phyloP scores from a whole-genome alignment of 2,113 vertebrate genomes.

The Anhinga rufa region DNA sequence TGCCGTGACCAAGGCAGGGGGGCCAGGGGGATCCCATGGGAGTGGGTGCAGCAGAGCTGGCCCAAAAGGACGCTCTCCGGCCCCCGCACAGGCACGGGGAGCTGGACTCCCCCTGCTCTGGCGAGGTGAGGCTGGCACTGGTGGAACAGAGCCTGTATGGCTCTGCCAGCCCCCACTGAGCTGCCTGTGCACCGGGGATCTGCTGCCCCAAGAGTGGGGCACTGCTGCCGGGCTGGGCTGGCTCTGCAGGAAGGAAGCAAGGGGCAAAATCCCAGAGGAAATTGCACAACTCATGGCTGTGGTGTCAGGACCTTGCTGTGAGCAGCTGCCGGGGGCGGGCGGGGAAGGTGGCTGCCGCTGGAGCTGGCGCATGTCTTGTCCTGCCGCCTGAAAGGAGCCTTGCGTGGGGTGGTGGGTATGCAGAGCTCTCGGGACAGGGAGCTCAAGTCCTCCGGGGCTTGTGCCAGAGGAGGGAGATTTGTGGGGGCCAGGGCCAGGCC shows the following conservation, averaged over 20 bases:
- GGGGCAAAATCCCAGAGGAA: conserved; percentile 36
- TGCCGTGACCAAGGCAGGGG: accelerated
- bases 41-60: no score
- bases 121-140: background rate
- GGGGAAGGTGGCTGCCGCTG: background rate
- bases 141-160: accelerated
- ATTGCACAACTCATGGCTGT: background rate
- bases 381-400: background rate
- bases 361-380: accelerated
- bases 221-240: background rate
- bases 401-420: accelerated
- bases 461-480: background rate
- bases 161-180: background rate
- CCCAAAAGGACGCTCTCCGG: accelerated
- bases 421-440: background rate
- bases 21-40: background rate
- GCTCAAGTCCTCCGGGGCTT: accelerated
- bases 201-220: background rate
- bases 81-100: accelerated
- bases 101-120: accelerated
- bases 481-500: no score
- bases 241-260: background rate
- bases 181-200: background rate
- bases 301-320: background rate
- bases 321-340: background rate